Evolutionary conservation across 2,797 vertebrate genomes (phyloP), one percentile per base, ranked within the genome.

Genomic region (Pipistrellus kuhlii): DNA sequence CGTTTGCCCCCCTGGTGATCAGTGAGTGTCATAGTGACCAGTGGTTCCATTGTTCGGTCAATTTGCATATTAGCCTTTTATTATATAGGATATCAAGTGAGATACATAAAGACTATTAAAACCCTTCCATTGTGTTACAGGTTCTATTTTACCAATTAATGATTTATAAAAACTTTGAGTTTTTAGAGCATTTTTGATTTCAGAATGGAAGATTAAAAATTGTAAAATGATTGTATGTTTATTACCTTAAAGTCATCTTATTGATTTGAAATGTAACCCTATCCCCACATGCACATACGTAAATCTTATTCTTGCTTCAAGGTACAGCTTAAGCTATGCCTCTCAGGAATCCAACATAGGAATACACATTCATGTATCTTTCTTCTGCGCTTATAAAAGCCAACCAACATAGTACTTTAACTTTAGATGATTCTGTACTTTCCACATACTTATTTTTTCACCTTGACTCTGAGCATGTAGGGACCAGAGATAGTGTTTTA

Each of bases 131-230:
- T 69, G 66, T 23, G 21, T 91, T 32, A 62, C 12, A 66, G 15
- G 8, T 66, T 2, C 12, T 80, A 51, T 64, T 80, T 94, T 68
- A 73, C 7, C 57, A 95, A 75, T 41, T 90, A 80, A 30, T 88
- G 46, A 91, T 35, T 83, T 59, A 27, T 62, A 62, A 30, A 62
- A 91, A 59, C 20, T 44, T 44, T 85, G 23, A 13, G 6, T 44
- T 86, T 94, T 89, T n/a, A 90, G 51, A 75, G 59, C n/a, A 38
- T 83, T 35, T 55, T 66, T 4, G 10, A 78, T 86, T 86, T 91
- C 18, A 85, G 8, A 57, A 83, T 32, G 69, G 7, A 86, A 62
- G 30, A 71, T 57, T 84, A 83, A 25, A 15, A 91, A 69, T 64
- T 59, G 9, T 62, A 17, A 10, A 55, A 72, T 11, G 72, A 3